Evolutionary conservation across 1,140 invertebrate species (phyloP), one percentile per base, ranked within the genome.

Genomic region (Paraescarpia echinospica): DNA sequence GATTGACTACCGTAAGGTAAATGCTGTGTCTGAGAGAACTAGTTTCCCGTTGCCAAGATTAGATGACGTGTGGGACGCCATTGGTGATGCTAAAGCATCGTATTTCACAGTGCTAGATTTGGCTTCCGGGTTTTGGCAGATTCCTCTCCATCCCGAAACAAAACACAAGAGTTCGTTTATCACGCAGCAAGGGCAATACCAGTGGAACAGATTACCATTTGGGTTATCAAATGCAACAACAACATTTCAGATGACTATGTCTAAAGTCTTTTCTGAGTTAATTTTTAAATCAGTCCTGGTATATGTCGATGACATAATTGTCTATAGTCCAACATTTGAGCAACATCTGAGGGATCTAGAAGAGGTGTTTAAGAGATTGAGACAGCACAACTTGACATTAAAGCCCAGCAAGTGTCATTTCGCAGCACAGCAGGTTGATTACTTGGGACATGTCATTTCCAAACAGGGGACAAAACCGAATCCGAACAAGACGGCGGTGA

Each of bases 281-380:
- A 14, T 93, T 4, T 90, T 89, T 9, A 91, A 92, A 59, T 94
- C 77, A 91, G 92, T 92, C n/a, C 94, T 96, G 8, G 94, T 95
- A 0, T 97, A 96, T 92, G 59, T 97, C 0, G 96, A 97, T 93
- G 96, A 97, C 92, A 94, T 97, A 4, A 93, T 97, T 4, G 93
- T 97, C n/a, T 94, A 94, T 34, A 94, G 94, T 2, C 92, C 93
- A 8, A 95, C 93, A 5, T 95, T 95, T 90, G 94, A 96, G 0
- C 94, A 96, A 22, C 96, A 97, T 93, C 89, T 97, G 0, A 77
- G 92, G 33, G 89, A 96, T 35, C 88, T 97, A 0, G 33, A 91
- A 33, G 90, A 93, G 77, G 94, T 97, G 18, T 94, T 96, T 18
- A 89, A 95, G 35, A 93, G 94, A 88, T 92, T 97, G 6, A 92